phyloP scores from a whole-genome alignment of 2,113 vertebrate species.

The Upupa epops region DNA sequence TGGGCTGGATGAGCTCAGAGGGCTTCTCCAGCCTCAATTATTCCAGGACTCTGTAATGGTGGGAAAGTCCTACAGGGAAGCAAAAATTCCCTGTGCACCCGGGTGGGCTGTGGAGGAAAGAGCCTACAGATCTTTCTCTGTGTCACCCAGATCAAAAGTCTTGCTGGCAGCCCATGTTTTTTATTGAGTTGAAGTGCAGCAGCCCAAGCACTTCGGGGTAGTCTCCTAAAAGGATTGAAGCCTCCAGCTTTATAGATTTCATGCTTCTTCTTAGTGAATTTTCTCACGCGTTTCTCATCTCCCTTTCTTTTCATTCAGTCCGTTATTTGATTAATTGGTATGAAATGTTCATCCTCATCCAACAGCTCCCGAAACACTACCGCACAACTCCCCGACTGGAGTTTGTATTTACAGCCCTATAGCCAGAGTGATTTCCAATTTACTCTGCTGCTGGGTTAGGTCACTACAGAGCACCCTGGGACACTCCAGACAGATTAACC shows the following conservation, averaged over 20 bases:
- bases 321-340: neutral
- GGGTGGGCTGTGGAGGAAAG: neutral
- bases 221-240: neutral
- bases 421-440: neutral
- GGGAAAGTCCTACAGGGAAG: neutral
- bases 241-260: conserved; percentile 1
- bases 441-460: neutral
- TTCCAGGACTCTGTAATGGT: too few species aligned
- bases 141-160: neutral
- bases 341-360: neutral
- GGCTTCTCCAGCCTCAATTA: too few species aligned
- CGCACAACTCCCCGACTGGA: neutral
- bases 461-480: neutral
- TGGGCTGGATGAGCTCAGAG: too few species aligned
- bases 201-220: neutral
- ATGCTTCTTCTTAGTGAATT: neutral
- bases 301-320: neutral
- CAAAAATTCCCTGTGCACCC: neutral
- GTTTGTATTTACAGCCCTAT: neutral
- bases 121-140: neutral
- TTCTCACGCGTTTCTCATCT: neutral
- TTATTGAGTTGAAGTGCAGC: neutral
- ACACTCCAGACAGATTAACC: neutral
- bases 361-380: neutral
- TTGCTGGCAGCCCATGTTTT: neutral